phyloP scores from a whole-genome alignment of 2,888 invertebrate genomes.

The Agrotis clavis region DNA sequence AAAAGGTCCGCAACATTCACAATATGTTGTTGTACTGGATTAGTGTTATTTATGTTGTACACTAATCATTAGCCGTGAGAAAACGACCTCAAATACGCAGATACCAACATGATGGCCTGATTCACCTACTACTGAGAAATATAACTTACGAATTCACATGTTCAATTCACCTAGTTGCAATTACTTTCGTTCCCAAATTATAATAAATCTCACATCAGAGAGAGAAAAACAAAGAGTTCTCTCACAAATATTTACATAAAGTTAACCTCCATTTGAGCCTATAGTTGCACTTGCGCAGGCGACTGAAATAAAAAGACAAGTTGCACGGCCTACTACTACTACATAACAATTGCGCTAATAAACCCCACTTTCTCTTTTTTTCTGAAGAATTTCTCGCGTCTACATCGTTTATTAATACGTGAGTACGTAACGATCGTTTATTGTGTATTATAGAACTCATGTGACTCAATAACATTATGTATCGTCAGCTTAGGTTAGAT shows the following conservation, averaged over 20 bases:
- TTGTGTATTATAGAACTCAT: constrained; percentile 43
- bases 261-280: constrained; percentile 53
- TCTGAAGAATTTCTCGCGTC: constrained; percentile 68
- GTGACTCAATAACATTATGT: constrained; percentile 46
- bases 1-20: constrained; percentile 26
- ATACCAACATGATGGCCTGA: neutral
- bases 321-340: constrained; percentile 56
- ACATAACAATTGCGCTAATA: constrained; percentile 70
- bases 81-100: constrained; percentile 36
- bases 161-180: constrained; percentile 26
- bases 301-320: constrained; percentile 51
- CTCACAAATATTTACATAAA: constrained; percentile 58
- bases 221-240: constrained; percentile 46
- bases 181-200: constrained; percentile 27
- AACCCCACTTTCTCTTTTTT: constrained; percentile 77
- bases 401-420: constrained; percentile 54
- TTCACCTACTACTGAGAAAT: constrained; percentile 4
- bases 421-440: constrained; percentile 55
- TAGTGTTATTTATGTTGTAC: constrained; percentile 22
- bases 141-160: constrained; percentile 27
- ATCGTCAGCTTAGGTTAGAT: neutral
- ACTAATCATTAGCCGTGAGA: constrained; percentile 31
- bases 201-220: constrained; percentile 47
- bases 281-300: constrained; percentile 38
- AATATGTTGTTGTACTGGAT: neutral